These are phyloP conservation scores for Gymnorhina tibicen DNA, from an alignment of 2,113 vertebrate species.

Conservation along the genomic window DNA sequence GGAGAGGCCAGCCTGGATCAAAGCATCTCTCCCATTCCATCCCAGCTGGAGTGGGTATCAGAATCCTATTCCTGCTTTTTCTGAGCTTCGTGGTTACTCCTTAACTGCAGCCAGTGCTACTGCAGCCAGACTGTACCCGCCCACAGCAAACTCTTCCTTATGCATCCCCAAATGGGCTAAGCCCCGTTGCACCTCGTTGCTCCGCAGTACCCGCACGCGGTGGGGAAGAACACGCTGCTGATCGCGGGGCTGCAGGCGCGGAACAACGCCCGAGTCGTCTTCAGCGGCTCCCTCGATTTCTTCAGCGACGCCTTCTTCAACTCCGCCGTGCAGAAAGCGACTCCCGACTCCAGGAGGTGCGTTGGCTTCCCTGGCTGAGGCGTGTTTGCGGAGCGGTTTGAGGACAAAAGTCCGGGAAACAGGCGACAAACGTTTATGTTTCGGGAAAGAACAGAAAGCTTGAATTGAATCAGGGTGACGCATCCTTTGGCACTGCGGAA, in stretches of 20 bases:
- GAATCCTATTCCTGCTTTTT: not conserved
- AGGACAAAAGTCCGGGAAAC: not conserved
- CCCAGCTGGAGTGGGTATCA: no score
- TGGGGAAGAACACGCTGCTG: slow-evolving; percentile 96
- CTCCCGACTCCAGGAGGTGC: slow-evolving; percentile 84
- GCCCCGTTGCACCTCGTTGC: fast-evolving
- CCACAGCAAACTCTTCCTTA: no score
- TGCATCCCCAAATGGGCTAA: fast-evolving
- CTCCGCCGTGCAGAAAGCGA: slow-evolving; percentile 90
- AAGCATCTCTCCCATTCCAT: not conserved
- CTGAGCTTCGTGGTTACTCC: not conserved
- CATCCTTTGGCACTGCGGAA: fast-evolving
- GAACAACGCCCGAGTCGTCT: slow-evolving; percentile 94
- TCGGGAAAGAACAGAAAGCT: not conserved
- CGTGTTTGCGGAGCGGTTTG: fast-evolving
- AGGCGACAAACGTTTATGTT: not conserved
- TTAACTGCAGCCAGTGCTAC: not conserved
- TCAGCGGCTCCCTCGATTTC: slow-evolving; percentile 95
- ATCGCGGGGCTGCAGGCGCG: slow-evolving; percentile 94
- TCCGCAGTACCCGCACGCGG: slow-evolving; percentile 90
- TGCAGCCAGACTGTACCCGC: not conserved
- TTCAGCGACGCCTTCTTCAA: slow-evolving; percentile 97
- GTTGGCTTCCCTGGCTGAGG: fast-evolving
- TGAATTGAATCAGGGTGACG: fast-evolving
- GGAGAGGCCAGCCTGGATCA: not conserved